Evolutionary conservation across 2,797 vertebrate species (phyloP).

Genomic region (Delichon dasypus): DNA sequence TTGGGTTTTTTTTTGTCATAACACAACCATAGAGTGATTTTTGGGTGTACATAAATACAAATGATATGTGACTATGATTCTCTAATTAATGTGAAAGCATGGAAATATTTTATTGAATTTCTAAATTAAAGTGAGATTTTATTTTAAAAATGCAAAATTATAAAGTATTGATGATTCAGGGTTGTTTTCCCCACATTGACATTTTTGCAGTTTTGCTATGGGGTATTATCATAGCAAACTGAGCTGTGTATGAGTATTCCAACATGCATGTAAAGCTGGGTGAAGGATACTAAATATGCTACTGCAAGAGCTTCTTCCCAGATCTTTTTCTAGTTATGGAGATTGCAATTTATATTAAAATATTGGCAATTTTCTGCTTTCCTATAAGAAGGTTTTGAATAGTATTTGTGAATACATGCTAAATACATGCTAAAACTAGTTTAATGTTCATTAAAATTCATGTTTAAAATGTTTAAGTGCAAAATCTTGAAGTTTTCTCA

Average conservation of each 20-base stretch:
- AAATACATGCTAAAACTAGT: neutral
- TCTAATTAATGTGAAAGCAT: conserved; percentile 12
- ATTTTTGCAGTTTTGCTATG: neutral
- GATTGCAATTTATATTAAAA: neutral
- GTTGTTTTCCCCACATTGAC: neutral
- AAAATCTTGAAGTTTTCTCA: neutral
- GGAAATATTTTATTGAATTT: neutral
- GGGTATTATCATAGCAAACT: neutral
- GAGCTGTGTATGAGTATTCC: neutral
- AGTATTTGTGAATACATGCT: neutral
- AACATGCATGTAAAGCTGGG: neutral
- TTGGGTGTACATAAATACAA: neutral
- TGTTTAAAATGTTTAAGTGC: neutral
- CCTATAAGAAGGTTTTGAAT: neutral
- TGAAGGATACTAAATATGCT: neutral
- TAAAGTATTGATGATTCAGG: neutral
- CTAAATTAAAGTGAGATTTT: neutral
- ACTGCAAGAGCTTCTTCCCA: neutral
- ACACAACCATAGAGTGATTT: neutral
- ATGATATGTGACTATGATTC: neutral
- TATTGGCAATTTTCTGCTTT: neutral
- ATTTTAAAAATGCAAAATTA: neutral
- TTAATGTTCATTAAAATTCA: neutral
- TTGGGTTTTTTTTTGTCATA: neutral
- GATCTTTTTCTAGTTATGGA: neutral